Conservation (phyloP, 2,797 vertebrate genomes). For the Pseudochromis fuscus region DNA sequence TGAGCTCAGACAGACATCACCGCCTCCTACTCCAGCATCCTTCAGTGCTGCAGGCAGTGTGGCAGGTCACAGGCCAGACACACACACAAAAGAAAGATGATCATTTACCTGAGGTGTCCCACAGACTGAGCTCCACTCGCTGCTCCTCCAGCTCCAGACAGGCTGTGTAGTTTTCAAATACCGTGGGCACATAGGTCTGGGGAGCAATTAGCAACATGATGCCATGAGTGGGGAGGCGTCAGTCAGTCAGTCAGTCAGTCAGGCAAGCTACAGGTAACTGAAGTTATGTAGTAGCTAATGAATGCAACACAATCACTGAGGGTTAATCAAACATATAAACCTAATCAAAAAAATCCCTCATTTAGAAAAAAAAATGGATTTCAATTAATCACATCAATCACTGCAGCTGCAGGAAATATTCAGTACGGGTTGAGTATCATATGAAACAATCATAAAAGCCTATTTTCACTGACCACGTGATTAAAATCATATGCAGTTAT, state of each 20-base stretch:
- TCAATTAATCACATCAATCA: conserved; percentile 39
- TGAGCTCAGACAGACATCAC: conserved; percentile 29
- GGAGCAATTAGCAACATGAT: conserved; percentile 68
- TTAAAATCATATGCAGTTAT: background rate
- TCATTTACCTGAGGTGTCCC: conserved; percentile 95
- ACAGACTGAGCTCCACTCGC: conserved; percentile 95
- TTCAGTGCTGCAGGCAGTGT: conserved; percentile 32
- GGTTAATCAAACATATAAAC: background rate
- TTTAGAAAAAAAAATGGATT: conserved; percentile 11
- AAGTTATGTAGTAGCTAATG: conserved; percentile 34
- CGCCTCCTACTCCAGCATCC: conserved; percentile 28
- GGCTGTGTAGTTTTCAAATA: conserved; percentile 98
- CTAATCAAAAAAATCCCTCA: background rate
- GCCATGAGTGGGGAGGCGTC: conserved; percentile 64
- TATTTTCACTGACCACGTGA: background rate
- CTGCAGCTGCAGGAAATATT: conserved; percentile 38
- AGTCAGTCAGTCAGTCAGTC: conserved; percentile 29
- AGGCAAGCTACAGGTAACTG: conserved; percentile 45
- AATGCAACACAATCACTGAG: conserved; percentile 8
- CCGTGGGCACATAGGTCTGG: conserved; percentile 96
- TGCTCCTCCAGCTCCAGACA: conserved; percentile 95
- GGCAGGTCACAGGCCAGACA: conserved; percentile 2
- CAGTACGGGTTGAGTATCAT: background rate
- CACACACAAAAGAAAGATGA: conserved; percentile 8
- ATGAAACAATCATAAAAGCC: background rate